These are phyloP conservation scores for Galerucella pusilla DNA, from an alignment of 2,888 invertebrate genomes.

Conservation along the genomic window DNA sequence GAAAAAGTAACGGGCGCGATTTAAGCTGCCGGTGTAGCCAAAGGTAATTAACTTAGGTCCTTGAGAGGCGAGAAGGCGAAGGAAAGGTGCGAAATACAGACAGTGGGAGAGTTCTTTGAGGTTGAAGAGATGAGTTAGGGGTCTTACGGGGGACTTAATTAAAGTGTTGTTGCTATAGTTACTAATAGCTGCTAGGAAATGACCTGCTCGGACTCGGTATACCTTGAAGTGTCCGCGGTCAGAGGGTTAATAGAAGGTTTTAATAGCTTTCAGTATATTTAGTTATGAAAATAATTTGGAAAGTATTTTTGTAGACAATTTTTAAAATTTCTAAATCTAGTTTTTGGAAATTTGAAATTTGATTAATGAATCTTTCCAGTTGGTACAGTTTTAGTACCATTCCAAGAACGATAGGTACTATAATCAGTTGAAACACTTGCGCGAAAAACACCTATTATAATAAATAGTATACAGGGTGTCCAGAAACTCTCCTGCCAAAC, in stretches of 20 bases:
- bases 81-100: constrained; percentile 55
- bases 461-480: too few species aligned
- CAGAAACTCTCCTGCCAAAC: too few species aligned
- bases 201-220: constrained; percentile 50
- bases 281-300: too few species aligned
- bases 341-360: too few species aligned
- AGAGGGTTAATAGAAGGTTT: constrained; percentile 50
- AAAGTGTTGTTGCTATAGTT: constrained; percentile 60
- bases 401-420: too few species aligned
- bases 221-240: constrained; percentile 42
- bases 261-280: constrained; percentile 4
- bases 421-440: too few species aligned
- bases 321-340: too few species aligned
- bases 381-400: too few species aligned
- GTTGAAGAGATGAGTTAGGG: constrained; percentile 50
- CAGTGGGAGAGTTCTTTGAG: constrained; percentile 34
- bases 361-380: too few species aligned
- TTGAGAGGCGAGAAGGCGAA: constrained; percentile 20
- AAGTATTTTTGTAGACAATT: too few species aligned
- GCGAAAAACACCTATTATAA: too few species aligned
- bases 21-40: constrained; percentile 19
- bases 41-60: constrained; percentile 52
- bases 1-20: too few species aligned
- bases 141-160: constrained; percentile 56
- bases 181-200: constrained; percentile 58